Percentiles rank a stretch among this genome's conserved stretches.
Conservation (phyloP, 2,888 invertebrate species). For the Desoria tigrina region DNA sequence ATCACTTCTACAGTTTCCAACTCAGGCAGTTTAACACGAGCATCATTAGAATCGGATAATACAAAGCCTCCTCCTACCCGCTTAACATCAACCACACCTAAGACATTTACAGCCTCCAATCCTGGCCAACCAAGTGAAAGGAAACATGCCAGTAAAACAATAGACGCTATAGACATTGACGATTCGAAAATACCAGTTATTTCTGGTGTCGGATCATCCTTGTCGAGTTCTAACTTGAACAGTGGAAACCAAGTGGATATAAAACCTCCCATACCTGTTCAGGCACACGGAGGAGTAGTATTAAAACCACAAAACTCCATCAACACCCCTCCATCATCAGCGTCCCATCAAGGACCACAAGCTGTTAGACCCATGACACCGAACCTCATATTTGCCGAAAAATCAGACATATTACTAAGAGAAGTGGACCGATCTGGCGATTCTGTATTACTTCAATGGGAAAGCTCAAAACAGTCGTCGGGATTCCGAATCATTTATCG, state of each 20-base stretch:
- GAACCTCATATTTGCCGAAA: conserved; percentile 52
- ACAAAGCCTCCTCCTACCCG: not conserved
- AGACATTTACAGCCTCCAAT: not conserved
- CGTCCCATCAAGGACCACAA: conserved; percentile 21
- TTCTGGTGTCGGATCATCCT: conserved; percentile 50
- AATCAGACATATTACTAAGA: conserved; percentile 69
- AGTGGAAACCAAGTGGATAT: conserved; percentile 9
- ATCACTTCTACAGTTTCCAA: conserved; percentile 22
- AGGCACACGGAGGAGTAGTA: conserved; percentile 28
- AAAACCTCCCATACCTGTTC: conserved; percentile 25
- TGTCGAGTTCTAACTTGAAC: conserved; percentile 18
- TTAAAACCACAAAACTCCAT: conserved; percentile 32
- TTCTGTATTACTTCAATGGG: conserved; percentile 86
- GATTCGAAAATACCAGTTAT: conserved; percentile 53
- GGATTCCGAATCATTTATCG: conserved; percentile 87
- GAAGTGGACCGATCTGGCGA: conserved; percentile 76
- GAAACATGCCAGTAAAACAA: not conserved
- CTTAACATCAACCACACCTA: conserved; percentile 1
- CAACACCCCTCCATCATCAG: conserved; percentile 28
- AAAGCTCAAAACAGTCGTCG: conserved; percentile 75
- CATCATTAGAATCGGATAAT: not conserved
- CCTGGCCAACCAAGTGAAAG: not conserved
- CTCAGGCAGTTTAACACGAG: not conserved
- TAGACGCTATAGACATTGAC: conserved; percentile 46
- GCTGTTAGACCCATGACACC: conserved; percentile 55